phyloP scores from a whole-genome alignment of 2,888 invertebrate species.

The Tineola bisselliella region DNA sequence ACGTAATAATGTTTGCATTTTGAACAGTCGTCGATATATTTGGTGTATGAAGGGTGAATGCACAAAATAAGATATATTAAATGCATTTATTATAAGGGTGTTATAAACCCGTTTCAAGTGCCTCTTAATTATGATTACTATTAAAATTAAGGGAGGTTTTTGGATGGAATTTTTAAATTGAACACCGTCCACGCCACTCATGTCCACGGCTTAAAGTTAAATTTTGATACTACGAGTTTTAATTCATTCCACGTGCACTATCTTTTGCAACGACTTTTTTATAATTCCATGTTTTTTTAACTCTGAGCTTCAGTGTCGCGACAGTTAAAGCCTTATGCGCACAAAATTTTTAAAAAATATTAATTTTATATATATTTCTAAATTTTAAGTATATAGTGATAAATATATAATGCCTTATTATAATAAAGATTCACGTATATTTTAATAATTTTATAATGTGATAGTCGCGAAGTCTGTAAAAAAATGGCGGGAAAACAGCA shows the following conservation, averaged over 20 bases:
- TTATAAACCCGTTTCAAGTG: not conserved
- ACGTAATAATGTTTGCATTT: too few relatives aligned
- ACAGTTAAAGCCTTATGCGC: not conserved
- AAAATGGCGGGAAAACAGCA: too few relatives aligned
- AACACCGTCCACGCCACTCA: not conserved
- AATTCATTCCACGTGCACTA: constrained; percentile 47
- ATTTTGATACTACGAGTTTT: not conserved
- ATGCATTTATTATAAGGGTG: too few relatives aligned
- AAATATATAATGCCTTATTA: constrained; percentile 1
- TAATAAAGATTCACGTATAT: not conserved
- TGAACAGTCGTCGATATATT: too few relatives aligned
- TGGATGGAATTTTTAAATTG: too few relatives aligned
- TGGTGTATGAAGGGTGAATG: too few relatives aligned
- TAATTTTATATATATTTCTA: not conserved
- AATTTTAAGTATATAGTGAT: not conserved
- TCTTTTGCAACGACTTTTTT: constrained; percentile 57
- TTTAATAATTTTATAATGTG: not conserved
- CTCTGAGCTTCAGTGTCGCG: not conserved
- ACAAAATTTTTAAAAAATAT: not conserved
- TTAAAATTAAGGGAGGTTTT: not conserved
- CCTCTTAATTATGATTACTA: not conserved
- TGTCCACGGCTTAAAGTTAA: not conserved
- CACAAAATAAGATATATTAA: too few relatives aligned
- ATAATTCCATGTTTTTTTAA: constrained; percentile 22
- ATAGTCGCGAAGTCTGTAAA: too few relatives aligned